Base-by-base conservation (phyloP, 2,113 vertebrate species). In the Corvus cornix region DNA sequence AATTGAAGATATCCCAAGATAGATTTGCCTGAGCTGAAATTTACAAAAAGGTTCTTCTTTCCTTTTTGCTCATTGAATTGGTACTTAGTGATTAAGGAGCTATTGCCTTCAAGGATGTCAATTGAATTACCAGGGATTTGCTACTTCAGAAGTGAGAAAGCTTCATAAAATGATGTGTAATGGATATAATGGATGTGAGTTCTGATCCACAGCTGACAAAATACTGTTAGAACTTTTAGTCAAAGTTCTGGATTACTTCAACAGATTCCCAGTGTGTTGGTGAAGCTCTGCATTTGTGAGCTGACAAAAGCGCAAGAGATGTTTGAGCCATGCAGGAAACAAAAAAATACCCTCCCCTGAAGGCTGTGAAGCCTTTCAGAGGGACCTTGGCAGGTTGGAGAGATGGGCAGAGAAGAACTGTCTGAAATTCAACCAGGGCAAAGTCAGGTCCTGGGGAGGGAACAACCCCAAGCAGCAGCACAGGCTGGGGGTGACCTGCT, bases 1-100 rank as follows among this genome's bases (percentile, higher is more conserved):
- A 95, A 96, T 96, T 94, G 92, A 89, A 96, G 86, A 90, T 56
- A 91, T 69, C 67, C 90, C 80, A 91, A 91, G 83, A 89, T 6
- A 95, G 67, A 85, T 82, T 86, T 87, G 77, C 90, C 27, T 10
- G 22, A 89, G 76, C 39, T 91, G 77, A 73, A 88, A 93, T 89
- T 92, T 93, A 75, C 84, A 52, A 52, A 83, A 66, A 81, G 37
- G 9, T 62, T 79, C 55, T 60, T 72, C 79, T 85, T 66, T 78
- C 9, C 62, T 68, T 62, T n/a, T 93, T 87, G 53, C 51, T 91
- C 56, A 39, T 56, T 80, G 77, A 93, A 96, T 94, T 87, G 92
- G 53, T 63, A 73, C 89, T 90, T 72, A 75, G 37, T 75, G 83
- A 73, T 55, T 72, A 87, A 89, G 80, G 72, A 91, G 66, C 39